These are phyloP conservation scores for Bembecia ichneumoniformis DNA, from an alignment of 2,888 invertebrate genomes.

Conservation along the genomic window DNA sequence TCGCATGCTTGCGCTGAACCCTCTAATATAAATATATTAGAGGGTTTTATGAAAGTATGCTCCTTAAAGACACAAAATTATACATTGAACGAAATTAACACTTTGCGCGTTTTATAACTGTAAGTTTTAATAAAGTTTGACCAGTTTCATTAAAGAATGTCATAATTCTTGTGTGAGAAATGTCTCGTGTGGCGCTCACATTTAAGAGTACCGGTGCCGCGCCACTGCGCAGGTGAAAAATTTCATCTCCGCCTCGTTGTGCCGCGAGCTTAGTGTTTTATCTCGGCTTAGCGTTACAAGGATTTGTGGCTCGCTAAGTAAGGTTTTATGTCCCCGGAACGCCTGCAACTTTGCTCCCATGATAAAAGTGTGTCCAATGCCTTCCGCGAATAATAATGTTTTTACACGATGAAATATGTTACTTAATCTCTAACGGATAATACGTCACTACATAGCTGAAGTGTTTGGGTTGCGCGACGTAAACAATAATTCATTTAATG, in stretches of 20 bases:
- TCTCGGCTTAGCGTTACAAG: slow-evolving; percentile 71
- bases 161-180: slow-evolving; percentile 64
- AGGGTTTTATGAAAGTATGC: too few relatives aligned
- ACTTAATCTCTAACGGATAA: too few relatives aligned
- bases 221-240: slow-evolving; percentile 58
- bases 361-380: slow-evolving; percentile 51
- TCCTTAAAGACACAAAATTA: too few relatives aligned
- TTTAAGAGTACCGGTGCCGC: neutral
- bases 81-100: too few relatives aligned
- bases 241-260: slow-evolving; percentile 56
- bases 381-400: slow-evolving; percentile 3
- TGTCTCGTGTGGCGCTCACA: neutral
- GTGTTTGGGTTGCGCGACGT: too few relatives aligned
- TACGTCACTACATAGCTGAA: too few relatives aligned
- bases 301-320: slow-evolving; percentile 71
- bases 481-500: too few relatives aligned
- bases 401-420: neutral
- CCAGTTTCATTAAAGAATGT: slow-evolving; percentile 55
- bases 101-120: neutral
- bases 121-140: slow-evolving; percentile 4
- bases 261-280: slow-evolving; percentile 67
- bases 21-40: neutral
- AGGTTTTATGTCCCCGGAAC: slow-evolving; percentile 66
- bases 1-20: slow-evolving; percentile 27
- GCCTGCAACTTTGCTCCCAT: slow-evolving; percentile 56